Conservation (phyloP, 2,888 invertebrate genomes). For the Ptilodon capucinus region DNA sequence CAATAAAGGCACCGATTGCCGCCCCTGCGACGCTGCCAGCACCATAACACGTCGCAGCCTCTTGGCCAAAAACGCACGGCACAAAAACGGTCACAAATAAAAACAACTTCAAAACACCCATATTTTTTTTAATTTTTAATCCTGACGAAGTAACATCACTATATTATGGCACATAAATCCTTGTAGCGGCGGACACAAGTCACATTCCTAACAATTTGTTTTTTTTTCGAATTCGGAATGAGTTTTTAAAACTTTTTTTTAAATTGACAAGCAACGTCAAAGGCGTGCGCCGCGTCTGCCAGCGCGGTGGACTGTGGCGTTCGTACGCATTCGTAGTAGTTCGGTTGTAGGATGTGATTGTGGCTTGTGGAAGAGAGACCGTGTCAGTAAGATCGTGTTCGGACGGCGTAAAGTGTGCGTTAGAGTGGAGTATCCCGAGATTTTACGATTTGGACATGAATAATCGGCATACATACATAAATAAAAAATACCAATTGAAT, state of each 20-base stretch:
- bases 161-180: constrained; percentile 72
- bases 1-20: constrained; percentile 87
- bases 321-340: constrained; percentile 28
- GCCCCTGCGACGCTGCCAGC: constrained; percentile 87
- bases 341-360: constrained; percentile 45
- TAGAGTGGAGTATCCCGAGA: neutral
- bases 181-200: constrained; percentile 48
- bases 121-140: constrained; percentile 49
- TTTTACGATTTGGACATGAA: neutral
- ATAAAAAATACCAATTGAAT: too few relatives aligned
- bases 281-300: constrained; percentile 64
- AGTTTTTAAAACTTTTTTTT: constrained; percentile 45
- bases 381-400: constrained; percentile 74
- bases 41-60: constrained; percentile 82
- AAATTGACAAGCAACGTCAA: constrained; percentile 22
- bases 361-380: constrained; percentile 71
- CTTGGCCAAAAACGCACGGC: constrained; percentile 74
- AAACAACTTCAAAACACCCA: constrained; percentile 72
- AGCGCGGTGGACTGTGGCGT: constrained; percentile 68
- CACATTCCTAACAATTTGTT: constrained; percentile 69
- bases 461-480: too few relatives aligned
- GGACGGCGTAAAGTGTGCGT: constrained; percentile 45
- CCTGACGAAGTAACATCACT: constrained; percentile 59
- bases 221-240: constrained; percentile 52
- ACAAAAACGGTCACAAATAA: constrained; percentile 67